Percentiles rank a stretch among this genome's conserved stretches.
phyloP scores from a whole-genome alignment of 2,113 vertebrate species.

The Silurus meridionalis region DNA sequence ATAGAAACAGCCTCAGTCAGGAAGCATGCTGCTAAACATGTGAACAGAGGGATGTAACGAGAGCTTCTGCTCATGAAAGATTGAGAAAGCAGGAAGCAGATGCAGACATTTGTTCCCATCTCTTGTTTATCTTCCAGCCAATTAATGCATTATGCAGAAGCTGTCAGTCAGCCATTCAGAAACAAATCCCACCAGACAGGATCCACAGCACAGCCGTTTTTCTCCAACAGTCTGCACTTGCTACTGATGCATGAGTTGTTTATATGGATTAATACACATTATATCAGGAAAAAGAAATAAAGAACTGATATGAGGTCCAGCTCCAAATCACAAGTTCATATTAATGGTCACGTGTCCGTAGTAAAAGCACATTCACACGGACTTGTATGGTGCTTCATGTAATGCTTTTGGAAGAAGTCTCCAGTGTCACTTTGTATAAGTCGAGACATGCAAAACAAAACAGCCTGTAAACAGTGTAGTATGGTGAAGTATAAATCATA shows the following conservation, averaged over 20 bases:
- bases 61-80: slow-evolving; percentile 26
- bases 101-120: slow-evolving; percentile 3
- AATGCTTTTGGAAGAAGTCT: background rate
- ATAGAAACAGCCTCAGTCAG: background rate
- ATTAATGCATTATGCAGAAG: slow-evolving; percentile 25
- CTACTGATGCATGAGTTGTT: background rate
- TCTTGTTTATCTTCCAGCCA: slow-evolving; percentile 22
- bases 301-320: background rate
- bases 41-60: background rate
- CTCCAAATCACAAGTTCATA: background rate
- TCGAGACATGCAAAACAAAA: too few relatives aligned
- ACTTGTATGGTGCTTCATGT: background rate
- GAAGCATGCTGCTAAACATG: background rate
- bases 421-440: background rate
- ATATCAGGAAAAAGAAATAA: background rate
- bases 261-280: background rate
- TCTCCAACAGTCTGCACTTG: background rate
- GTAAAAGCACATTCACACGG: background rate
- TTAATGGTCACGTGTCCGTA: background rate
- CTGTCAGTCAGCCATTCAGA: background rate
- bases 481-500: too few relatives aligned
- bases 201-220: background rate
- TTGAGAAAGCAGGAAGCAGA: slow-evolving; percentile 34
- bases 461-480: too few relatives aligned
- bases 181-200: background rate